Evolutionary conservation across 2,113 vertebrate species (phyloP).

Genomic region (Catharus fuscescens): DNA sequence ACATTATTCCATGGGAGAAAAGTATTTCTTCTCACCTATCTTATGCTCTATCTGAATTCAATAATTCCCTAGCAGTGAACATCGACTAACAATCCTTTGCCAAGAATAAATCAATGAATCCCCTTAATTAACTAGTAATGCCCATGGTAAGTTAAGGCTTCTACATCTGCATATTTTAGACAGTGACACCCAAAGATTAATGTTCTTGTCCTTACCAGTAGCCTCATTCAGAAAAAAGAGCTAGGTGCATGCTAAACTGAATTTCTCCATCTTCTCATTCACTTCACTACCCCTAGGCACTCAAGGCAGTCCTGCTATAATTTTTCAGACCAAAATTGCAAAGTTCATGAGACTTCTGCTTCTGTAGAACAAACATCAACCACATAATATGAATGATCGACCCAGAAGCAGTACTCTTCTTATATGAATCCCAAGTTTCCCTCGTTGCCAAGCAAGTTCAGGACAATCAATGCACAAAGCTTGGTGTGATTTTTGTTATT

Average conservation of each 20-base stretch:
- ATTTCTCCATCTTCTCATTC: neutral
- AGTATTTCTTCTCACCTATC: neutral
- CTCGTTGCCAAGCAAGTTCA: neutral
- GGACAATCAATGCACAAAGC: neutral
- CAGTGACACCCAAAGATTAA: neutral
- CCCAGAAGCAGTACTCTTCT: neutral
- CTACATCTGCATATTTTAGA: neutral
- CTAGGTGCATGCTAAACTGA: neutral
- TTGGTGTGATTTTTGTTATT: neutral
- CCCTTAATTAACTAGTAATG: conserved; percentile 40
- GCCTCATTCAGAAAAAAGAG: neutral
- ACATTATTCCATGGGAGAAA: neutral
- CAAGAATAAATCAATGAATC: conserved; percentile 34
- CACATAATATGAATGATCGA: neutral
- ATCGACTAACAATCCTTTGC: neutral
- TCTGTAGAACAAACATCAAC: neutral
- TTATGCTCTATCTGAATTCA: conserved; percentile 16
- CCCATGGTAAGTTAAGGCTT: neutral
- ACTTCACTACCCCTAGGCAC: neutral
- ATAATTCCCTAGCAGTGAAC: neutral
- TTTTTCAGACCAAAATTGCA: neutral
- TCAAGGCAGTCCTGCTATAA: neutral
- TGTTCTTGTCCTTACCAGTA: neutral
- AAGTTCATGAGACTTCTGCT: neutral
- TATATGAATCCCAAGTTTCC: neutral